Percentiles rank a stretch among this genome's conserved stretches.
These are phyloP conservation scores for human DNA, from an alignment of 2,113 vertebrate genomes.

Conservation along the genomic window DNA sequence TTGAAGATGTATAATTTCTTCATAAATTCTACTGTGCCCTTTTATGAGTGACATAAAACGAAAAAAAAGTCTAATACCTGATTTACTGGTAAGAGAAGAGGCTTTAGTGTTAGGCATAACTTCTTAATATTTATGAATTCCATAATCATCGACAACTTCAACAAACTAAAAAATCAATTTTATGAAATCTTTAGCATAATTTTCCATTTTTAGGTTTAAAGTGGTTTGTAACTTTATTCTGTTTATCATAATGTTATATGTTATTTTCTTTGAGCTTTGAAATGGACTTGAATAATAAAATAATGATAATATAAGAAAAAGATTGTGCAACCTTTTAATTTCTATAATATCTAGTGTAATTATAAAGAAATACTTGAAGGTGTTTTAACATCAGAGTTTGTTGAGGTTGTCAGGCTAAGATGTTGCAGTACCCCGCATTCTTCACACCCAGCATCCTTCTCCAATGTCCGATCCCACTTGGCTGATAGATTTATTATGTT, in stretches of 20 bases:
- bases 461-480: background rate
- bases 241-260: background rate
- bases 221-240: background rate
- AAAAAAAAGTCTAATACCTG: too few species aligned
- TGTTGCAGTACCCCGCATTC: background rate
- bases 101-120: too few species aligned
- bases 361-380: background rate
- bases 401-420: background rate
- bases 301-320: background rate
- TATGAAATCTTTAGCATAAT: too few species aligned
- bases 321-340: background rate
- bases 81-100: too few species aligned
- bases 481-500: background rate
- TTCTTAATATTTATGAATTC: too few species aligned
- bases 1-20: too few species aligned
- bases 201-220: too few species aligned
- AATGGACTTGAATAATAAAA: background rate
- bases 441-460: background rate
- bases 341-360: background rate
- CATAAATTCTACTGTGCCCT: too few species aligned
- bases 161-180: too few species aligned
- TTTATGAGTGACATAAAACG: too few species aligned
- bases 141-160: too few species aligned
- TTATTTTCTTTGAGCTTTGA: background rate
- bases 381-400: background rate